Base-by-base conservation (phyloP, 2,113 vertebrate species). In the Bombycilla garrulus region DNA sequence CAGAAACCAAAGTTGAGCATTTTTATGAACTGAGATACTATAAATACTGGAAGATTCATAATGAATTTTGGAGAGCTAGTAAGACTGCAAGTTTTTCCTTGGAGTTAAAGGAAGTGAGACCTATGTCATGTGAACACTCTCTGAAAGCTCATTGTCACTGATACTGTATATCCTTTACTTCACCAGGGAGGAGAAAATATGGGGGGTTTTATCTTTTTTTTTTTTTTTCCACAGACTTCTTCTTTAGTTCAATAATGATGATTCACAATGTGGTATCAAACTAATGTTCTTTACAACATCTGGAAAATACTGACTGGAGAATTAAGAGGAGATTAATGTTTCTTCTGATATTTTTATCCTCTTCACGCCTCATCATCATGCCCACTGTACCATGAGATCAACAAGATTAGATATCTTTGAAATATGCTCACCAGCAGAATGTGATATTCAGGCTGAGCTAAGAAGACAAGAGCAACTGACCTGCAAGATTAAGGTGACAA, bases 301-400 rank as follows among this genome's bases (percentile, higher is more conserved):
- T 96, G 95, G 93, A 94, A 95, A 96, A 96, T 88, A 93, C 79
- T 81, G 81, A 82, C 81, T 92, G 70, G 85, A 88, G 96, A 96
- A 96, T 95, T 91, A 96, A 78, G 73, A 76, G 70, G 74, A 94
- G 53, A 96, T 95, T 91, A 94, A 95, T 96, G 79, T 80, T 90
- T 53, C 70, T 93, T 91, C 90, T 92, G 78, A 92, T 91, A 77
- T 93, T 95, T 96, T 94, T 82, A 96, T 92, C 85, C 79, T 95
- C 53, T 94, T 85, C 92, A 87, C 3, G 70, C 90, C 79, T 94
- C 95, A 93, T 96, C 90, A 93, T 91, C 85, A 82, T 87, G 78
- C 44, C 61, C 78, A 87, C 88, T 93, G 81, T 94, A 91, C 93
- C 96, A 93, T 96, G 92, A 90, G 92, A 96, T 88, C 93, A 95